Evolutionary conservation across 2,113 vertebrate species (phyloP).

Genomic region (Solea senegalensis): DNA sequence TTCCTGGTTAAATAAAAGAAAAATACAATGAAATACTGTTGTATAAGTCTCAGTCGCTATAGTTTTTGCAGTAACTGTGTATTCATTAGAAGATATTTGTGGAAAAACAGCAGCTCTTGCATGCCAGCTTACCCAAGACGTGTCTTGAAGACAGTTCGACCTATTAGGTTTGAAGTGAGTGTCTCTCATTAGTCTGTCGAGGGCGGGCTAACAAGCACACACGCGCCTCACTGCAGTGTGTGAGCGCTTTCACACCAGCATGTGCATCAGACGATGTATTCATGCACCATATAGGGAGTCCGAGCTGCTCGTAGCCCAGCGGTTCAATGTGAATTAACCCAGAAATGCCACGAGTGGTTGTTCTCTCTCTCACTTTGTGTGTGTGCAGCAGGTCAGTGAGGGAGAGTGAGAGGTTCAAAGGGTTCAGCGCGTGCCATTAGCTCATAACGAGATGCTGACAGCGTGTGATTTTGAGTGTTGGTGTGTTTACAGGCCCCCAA

Average conservation of each 20-base stretch:
- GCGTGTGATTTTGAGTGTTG: slow-evolving; percentile 13
- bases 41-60: no score
- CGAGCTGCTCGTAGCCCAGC: slow-evolving; percentile 28
- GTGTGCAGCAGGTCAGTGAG: slow-evolving; percentile 19
- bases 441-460: background rate
- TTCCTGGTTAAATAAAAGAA: no score
- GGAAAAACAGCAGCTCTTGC: background rate
- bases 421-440: background rate
- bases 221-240: slow-evolving; percentile 2
- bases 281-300: slow-evolving; percentile 20
- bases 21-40: no score
- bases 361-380: background rate
- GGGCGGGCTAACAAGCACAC: background rate
- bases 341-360: slow-evolving; percentile 70
- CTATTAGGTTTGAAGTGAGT: slow-evolving; percentile 39
- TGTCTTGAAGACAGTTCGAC: slow-evolving; percentile 39
- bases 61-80: no score
- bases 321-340: slow-evolving; percentile 56
- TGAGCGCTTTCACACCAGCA: background rate
- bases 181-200: slow-evolving; percentile 17
- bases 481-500: slow-evolving; percentile 2
- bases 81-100: background rate
- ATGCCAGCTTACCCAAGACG: slow-evolving; percentile 21
- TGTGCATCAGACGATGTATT: slow-evolving; percentile 22
- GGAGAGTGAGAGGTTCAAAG: slow-evolving; percentile 5